A percentile compares a stretch with the other conserved stretches of the same genome.
Conservation (phyloP, 1,140 invertebrate genomes). For the Tribolium castaneum region DNA sequence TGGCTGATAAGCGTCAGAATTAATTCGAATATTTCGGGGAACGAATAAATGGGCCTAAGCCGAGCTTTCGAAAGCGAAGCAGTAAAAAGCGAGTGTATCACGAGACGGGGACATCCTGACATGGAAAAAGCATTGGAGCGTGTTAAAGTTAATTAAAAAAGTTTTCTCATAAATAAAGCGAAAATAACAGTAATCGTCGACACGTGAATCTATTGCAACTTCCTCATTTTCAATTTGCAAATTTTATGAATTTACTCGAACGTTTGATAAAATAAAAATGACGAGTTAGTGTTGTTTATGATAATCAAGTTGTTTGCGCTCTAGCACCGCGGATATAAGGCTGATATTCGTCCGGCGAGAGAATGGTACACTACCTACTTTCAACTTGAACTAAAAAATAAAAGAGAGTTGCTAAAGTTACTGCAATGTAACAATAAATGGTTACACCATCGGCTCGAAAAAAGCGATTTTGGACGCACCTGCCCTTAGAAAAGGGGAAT, state of each 20-base stretch:
- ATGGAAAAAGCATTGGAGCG: slow-evolving; percentile 42
- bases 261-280: slow-evolving; percentile 22
- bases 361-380: slow-evolving; percentile 47
- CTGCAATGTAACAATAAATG: slow-evolving; percentile 26
- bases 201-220: slow-evolving; percentile 13
- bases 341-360: slow-evolving; percentile 31
- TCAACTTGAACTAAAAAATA: slow-evolving; percentile 45
- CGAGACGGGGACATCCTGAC: slow-evolving; percentile 21
- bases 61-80: slow-evolving; percentile 14
- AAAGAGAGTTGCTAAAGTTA: slow-evolving; percentile 30
- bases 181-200: slow-evolving; percentile 33
- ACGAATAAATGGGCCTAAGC: background rate
- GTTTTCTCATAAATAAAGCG: slow-evolving; percentile 43
- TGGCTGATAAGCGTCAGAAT: background rate
- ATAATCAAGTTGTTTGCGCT: background rate
- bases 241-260: background rate
- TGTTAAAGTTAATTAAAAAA: slow-evolving; percentile 45
- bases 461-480: slow-evolving; percentile 1
- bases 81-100: slow-evolving; percentile 8
- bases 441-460: background rate
- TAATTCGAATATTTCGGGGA: background rate
- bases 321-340: background rate
- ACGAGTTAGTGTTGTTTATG: background rate
- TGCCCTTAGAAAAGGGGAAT: slow-evolving; percentile 20
- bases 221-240: background rate